Base-by-base conservation (phyloP, 2,113 vertebrate genomes). In the Pelmatolapia mariae region DNA sequence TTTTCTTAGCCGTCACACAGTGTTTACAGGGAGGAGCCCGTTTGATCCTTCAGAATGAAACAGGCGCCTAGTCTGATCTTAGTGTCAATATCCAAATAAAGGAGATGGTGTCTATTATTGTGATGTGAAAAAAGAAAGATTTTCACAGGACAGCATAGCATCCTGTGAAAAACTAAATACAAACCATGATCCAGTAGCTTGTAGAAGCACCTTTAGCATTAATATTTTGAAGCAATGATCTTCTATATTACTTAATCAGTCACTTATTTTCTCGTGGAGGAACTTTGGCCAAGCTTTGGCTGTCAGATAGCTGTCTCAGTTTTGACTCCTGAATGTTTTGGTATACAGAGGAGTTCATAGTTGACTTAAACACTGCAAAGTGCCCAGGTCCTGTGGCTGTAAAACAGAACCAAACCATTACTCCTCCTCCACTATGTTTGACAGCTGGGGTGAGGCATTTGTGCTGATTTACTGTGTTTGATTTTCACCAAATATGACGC, bases 131-230 rank as follows among this genome's bases (percentile, higher is more conserved):
- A 68, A 71, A 71, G 66, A 71, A 24, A 71, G n/a, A 24, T 71
- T 71, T 3, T 71, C 36, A 71, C 1, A 16, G 36, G 66, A 24
- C n/a, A 24, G 12, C 33, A 22, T 40, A 13, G 19, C 38, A 15
- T 43, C 66, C 0, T 43, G 36, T 43, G 36, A 71, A 71, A 71
- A 71, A 24, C n/a, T 24, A 24, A 71, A 43, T 43, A 43, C 36
- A 71, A 24, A 40, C 36, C 0, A 43, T 0, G 0, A 71, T 22
- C 22, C 36, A 43, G 11, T 40, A 66, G 61, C 33, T 2, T 38
- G 61, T 73, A 29, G 15, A 76, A 76, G 11, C 38, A 43, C 8
- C n/a, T 71, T 1, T 24, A 24, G 68, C 40, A 47, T 8, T 2
- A 73, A 18, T 18, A 47, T 18, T 26, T 18, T 45, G 68, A 73